Percentiles rank a stretch among this genome's conserved stretches.
Evolutionary conservation across 2,113 vertebrate species (phyloP).

Genomic region (Anoura caudifer): DNA sequence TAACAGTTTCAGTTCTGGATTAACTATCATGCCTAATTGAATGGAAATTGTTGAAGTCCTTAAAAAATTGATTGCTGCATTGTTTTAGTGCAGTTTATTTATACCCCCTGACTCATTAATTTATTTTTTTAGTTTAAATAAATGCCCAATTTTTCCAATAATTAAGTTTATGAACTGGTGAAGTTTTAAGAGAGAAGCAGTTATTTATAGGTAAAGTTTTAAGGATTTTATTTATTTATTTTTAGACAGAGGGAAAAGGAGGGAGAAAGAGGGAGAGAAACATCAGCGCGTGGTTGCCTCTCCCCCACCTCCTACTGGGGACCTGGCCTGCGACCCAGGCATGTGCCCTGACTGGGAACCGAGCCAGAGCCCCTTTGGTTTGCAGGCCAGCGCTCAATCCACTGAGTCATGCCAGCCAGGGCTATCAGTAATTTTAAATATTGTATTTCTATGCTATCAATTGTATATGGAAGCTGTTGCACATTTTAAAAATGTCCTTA

Average conservation of each 20-base stretch:
- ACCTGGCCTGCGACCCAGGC: too few species aligned
- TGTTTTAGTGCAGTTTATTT: background rate
- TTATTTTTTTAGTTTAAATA: background rate
- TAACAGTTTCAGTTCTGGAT: background rate
- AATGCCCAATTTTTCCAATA: background rate
- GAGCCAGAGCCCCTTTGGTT: too few species aligned
- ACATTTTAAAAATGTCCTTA: background rate
- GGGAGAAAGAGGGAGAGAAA: too few species aligned
- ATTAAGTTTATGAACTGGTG: background rate
- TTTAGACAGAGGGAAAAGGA: too few species aligned
- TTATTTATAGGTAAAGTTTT: background rate
- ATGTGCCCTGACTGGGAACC: too few species aligned
- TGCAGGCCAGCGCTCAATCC: too few species aligned
- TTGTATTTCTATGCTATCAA: background rate
- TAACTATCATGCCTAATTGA: background rate
- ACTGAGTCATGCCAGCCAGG: too few species aligned
- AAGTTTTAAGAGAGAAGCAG: background rate
- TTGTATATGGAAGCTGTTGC: background rate
- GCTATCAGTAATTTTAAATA: background rate
- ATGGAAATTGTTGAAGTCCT: background rate
- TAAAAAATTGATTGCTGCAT: background rate
- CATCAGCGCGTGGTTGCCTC: too few species aligned
- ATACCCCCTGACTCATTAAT: background rate
- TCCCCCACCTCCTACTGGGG: too few species aligned
- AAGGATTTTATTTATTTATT: background rate